A percentile compares a stretch with the other conserved stretches of the same genome.
Evolutionary conservation across 2,888 invertebrate species (phyloP).

Genomic region (Deroplatys truncata): DNA sequence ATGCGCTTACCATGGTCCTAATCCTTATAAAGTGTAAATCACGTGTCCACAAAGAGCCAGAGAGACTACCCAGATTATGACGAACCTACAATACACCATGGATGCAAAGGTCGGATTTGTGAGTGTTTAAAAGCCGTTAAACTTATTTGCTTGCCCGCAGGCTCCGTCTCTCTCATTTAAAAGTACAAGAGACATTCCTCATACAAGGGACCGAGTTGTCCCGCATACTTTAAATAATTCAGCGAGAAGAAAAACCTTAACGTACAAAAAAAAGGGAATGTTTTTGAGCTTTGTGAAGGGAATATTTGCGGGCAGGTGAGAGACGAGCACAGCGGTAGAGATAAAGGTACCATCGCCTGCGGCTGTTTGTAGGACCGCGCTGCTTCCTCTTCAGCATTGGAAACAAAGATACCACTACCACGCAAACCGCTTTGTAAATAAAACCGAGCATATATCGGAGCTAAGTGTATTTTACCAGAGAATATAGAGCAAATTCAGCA

Average conservation of each 20-base stretch:
- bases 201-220: neutral
- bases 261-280: neutral
- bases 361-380: no score
- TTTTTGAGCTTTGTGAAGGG: neutral
- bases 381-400: no score
- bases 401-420: no score
- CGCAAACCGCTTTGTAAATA: no score
- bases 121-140: neutral
- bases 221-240: neutral
- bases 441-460: no score
- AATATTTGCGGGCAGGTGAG: neutral
- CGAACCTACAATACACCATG: neutral
- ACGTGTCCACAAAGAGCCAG: neutral
- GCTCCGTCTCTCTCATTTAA: neutral
- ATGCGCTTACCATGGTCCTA: no score
- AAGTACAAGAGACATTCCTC: neutral
- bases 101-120: neutral
- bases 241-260: neutral
- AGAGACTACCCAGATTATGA: neutral
- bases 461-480: no score
- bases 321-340: neutral
- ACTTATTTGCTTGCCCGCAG: neutral
- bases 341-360: neutral
- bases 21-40: neutral
- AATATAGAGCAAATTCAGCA: no score